Conservation (phyloP, 2,888 invertebrate genomes). For the Calliopum simillimum region DNA sequence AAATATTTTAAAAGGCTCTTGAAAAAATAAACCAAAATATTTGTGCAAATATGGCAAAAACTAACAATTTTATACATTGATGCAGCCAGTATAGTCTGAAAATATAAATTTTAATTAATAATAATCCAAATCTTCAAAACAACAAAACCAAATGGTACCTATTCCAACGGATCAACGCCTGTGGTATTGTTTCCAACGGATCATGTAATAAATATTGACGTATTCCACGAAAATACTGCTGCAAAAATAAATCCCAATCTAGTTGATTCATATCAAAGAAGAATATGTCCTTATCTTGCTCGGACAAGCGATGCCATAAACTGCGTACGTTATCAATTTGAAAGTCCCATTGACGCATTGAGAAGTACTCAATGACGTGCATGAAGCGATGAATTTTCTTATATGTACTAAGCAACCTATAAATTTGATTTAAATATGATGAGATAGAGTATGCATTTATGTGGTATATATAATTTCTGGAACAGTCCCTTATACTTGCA, state of each 20-base stretch:
- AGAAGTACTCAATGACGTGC: conserved; percentile 82
- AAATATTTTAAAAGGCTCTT: conserved; percentile 13
- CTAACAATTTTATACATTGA: conserved; percentile 65
- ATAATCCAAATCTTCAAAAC: conserved; percentile 49
- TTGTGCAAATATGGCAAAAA: conserved; percentile 51
- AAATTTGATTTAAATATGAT: conserved; percentile 29
- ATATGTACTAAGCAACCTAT: conserved; percentile 81
- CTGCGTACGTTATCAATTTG: conserved; percentile 72
- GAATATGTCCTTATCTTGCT: conserved; percentile 74
- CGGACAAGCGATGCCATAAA: conserved; percentile 72
- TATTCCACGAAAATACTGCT: conserved; percentile 77
- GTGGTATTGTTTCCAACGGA: conserved; percentile 78
- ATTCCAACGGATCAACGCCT: conserved; percentile 74
- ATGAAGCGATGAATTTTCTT: conserved; percentile 80
- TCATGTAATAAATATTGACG: conserved; percentile 85
- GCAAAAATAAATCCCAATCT: conserved; percentile 79
- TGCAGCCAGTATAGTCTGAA: conserved; percentile 69
- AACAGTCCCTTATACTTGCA: too few species aligned
- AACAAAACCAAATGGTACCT: conserved; percentile 63
- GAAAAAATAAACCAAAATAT: conserved; percentile 51
- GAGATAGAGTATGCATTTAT: too few species aligned
- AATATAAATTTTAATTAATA: conserved; percentile 31
- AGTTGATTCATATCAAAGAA: conserved; percentile 79
- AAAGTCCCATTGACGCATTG: conserved; percentile 82
- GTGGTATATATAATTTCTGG: too few species aligned